Percentiles rank a stretch among this genome's conserved stretches.
Evolutionary conservation across 2,113 vertebrate genomes (phyloP).

Genomic region (Gulo gulo): DNA sequence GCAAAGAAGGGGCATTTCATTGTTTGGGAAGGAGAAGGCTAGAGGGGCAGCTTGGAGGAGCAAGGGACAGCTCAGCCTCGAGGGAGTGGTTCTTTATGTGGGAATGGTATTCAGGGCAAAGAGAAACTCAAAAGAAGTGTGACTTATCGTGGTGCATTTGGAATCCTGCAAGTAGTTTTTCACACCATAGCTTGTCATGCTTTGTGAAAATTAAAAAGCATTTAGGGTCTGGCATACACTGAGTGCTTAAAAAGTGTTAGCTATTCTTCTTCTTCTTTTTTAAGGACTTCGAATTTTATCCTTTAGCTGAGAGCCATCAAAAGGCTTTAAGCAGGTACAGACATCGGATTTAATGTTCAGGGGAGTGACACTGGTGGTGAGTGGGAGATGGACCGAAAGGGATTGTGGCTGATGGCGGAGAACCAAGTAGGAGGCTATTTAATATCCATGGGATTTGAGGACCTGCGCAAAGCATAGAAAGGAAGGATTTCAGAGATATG

Average conservation of each 20-base stretch:
- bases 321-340: not conserved
- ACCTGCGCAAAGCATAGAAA: not conserved
- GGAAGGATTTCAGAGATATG: not conserved
- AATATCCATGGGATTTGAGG: not conserved
- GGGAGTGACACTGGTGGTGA: no score
- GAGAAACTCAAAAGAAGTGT: not conserved
- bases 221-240: not conserved
- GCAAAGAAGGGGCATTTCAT: not conserved
- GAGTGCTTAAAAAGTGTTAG: not conserved
- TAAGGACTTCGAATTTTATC: not conserved
- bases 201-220: not conserved
- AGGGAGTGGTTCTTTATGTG: not conserved
- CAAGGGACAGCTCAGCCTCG: accelerated
- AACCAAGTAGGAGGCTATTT: not conserved
- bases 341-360: not conserved
- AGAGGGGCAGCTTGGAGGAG: not conserved
- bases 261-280: not conserved
- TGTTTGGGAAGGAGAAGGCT: not conserved
- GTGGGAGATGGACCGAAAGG: not conserved
- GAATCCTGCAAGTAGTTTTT: not conserved
- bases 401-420: not conserved
- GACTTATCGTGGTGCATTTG: not conserved
- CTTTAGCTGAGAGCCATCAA: not conserved
- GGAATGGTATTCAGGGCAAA: not conserved
- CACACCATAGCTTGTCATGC: not conserved